Evolutionary conservation across 2,797 vertebrate genomes (phyloP).

Genomic region (Tachyglossus aculeatus): DNA sequence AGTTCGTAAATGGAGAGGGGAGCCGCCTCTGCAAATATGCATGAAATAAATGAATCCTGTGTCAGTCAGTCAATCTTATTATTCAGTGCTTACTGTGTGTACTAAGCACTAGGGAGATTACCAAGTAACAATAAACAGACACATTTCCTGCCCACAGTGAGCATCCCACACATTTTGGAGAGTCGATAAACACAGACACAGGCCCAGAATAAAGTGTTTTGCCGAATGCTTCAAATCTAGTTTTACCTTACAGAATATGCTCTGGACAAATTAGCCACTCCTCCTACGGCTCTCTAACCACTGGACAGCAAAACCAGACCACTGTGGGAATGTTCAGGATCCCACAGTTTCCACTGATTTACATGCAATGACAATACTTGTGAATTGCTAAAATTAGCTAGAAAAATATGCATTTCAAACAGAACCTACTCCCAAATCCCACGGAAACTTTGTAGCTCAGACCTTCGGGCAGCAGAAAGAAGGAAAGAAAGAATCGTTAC

Average conservation of each 20-base stretch:
- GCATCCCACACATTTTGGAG: too few relatives aligned
- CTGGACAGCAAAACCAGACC: conserved; percentile 39
- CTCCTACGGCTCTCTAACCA: conserved; percentile 51
- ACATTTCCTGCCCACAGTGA: too few relatives aligned
- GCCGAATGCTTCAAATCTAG: background rate
- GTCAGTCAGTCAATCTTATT: too few relatives aligned
- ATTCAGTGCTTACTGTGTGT: too few relatives aligned
- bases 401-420: conserved; percentile 74
- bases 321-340: conserved; percentile 39
- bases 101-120: too few relatives aligned
- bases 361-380: conserved; percentile 60
- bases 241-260: conserved; percentile 35
- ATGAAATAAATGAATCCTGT: too few relatives aligned
- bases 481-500: conserved; percentile 77
- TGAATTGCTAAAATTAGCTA: conserved; percentile 48
- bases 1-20: too few relatives aligned
- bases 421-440: conserved; percentile 97
- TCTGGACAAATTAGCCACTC: conserved; percentile 10
- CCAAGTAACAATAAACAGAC: too few relatives aligned
- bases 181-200: background rate
- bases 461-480: conserved; percentile 86
- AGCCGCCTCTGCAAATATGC: too few relatives aligned
- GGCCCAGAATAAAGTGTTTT: background rate
- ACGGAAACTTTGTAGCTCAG: conserved; percentile 95
- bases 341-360: conserved; percentile 59